A percentile compares a stretch with the other conserved stretches of the same genome.
These are phyloP conservation scores for Caenorhabditis sp. DNA, from an alignment of 2,888 invertebrate species.

Conservation along the genomic window DNA sequence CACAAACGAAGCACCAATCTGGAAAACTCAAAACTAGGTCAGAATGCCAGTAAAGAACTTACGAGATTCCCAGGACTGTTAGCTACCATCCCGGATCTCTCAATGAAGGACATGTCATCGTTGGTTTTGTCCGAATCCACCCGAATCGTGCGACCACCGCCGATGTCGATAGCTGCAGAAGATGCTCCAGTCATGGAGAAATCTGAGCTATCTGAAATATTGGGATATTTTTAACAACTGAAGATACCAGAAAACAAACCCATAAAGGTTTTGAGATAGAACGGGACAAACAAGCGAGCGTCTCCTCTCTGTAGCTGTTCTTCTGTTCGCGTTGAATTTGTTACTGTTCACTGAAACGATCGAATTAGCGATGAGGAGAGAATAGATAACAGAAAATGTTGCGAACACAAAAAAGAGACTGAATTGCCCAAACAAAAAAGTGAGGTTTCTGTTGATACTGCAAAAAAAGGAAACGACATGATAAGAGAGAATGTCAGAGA, in stretches of 20 bases:
- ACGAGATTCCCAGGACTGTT: constrained; percentile 21
- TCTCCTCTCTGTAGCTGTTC: background rate
- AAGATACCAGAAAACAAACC: background rate
- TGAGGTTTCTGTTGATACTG: constrained; percentile 40
- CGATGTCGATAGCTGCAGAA: constrained; percentile 48
- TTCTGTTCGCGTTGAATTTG: constrained; percentile 23
- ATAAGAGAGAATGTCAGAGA: constrained; percentile 21
- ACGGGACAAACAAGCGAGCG: background rate
- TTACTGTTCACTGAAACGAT: constrained; percentile 35
- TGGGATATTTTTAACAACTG: background rate
- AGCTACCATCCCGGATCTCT: background rate
- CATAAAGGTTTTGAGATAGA: constrained; percentile 13
- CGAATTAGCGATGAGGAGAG: background rate
- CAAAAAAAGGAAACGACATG: constrained; percentile 22
- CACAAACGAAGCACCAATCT: constrained; percentile 36
- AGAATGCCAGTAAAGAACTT: background rate
- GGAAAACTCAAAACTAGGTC: constrained; percentile 2
- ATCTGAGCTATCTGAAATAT: constrained; percentile 18
- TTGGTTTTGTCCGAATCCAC: constrained; percentile 51
- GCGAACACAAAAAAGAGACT: constrained; percentile 25
- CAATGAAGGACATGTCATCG: constrained; percentile 49
- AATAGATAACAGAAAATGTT: constrained; percentile 14
- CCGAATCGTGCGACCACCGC: constrained; percentile 37
- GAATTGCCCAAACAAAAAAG: background rate
- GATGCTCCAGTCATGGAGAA: constrained; percentile 30